Evolutionary conservation across 2,113 vertebrate genomes (phyloP), one percentile per base, ranked within the genome.

Genomic region (Thalassarche chlororhynchos): DNA sequence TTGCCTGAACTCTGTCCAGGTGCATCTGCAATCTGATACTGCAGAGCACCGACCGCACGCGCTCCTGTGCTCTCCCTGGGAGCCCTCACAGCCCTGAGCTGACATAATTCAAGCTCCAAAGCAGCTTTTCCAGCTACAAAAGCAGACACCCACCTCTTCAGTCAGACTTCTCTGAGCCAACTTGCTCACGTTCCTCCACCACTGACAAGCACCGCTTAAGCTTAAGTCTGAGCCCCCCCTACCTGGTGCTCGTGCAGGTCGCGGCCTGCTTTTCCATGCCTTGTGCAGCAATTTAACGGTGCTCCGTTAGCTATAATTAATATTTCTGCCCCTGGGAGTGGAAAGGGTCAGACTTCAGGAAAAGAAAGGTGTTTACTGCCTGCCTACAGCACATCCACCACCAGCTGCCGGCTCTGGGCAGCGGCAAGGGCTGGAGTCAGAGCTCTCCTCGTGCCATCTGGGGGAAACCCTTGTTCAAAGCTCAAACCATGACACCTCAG

Each of bases 41-140:
- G 25, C 62, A 25, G 34, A 26, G 32, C 34, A 19, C 21, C 7
- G 6, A 8, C 17, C 3, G 34, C n/a, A 1, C 1, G 36, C 1
- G 3, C 24, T 44, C 36, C 58, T 36, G 31, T 8, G 32, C 49
- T 64, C 42, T 72, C 34, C 44, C 29, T n/a, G 21, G 25, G 24
- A 47, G 47, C 57, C 36, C 55, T 21, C 51, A 6, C 78, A 49
- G 42, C 42, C 10, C 84, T 9, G 18, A 44, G 28, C 13, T 31
- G 28, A 25, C 42, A 18, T 1, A n/a, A 77, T 4, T 52, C 32
- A 23, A 13, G 26, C 38, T 58, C 51, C 51, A 23, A 60, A 60
- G 71, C 29, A 52, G 79, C 38, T 58, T 65, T 71, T 65, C 72
- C 70, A 78, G 91, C 42, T 38, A 25, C 38, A 42, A 17, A 25